These are phyloP conservation scores for Chiroxiphia lanceolata DNA, from an alignment of 2,797 vertebrate genomes.

Conservation along the genomic window DNA sequence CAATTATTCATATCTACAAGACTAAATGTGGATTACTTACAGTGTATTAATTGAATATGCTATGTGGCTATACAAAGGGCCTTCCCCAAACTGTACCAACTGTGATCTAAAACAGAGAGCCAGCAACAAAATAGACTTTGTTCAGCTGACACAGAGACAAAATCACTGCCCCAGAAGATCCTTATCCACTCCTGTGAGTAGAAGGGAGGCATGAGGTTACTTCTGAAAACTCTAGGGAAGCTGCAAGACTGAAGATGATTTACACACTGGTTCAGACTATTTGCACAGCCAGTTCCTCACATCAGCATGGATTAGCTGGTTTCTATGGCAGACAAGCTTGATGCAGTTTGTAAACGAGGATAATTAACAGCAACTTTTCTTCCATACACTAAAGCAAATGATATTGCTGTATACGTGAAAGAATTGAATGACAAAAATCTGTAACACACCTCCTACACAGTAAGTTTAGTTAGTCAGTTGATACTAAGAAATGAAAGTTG, in stretches of 20 bases:
- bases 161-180: background rate
- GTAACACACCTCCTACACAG: background rate
- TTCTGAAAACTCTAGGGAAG: background rate
- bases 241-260: background rate
- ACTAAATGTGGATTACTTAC: background rate
- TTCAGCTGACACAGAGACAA: background rate
- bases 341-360: background rate
- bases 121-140: background rate
- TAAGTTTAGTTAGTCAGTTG: conserved; percentile 10
- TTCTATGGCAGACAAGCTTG: background rate
- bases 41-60: background rate
- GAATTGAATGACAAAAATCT: conserved; percentile 27
- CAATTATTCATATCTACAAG: background rate
- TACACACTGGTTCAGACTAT: background rate
- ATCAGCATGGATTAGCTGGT: background rate
- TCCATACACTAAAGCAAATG: background rate
- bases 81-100: background rate
- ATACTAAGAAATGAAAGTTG: background rate
- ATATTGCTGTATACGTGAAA: background rate
- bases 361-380: background rate
- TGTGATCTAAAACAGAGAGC: background rate
- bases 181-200: background rate
- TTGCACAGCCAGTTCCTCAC: background rate
- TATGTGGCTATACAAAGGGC: background rate
- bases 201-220: background rate